Evolutionary conservation across 2,797 vertebrate species (phyloP).

Genomic region (Lepus oiostolus): DNA sequence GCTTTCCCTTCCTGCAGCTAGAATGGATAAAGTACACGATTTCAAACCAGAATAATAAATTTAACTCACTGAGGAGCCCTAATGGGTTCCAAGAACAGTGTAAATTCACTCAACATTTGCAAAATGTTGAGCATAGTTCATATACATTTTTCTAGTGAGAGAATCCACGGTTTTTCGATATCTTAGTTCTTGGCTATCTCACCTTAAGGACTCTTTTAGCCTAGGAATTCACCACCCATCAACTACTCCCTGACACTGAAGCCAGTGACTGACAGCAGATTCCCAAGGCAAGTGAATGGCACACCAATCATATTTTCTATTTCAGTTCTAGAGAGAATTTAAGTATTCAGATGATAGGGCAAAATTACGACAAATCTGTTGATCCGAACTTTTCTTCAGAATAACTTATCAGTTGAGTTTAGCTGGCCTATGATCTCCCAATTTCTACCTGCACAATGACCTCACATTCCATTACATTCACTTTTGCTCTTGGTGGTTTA

Average conservation of each 20-base stretch:
- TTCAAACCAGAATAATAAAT: neutral
- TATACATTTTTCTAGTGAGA: neutral
- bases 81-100: neutral
- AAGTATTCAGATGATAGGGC: slow-evolving; percentile 40
- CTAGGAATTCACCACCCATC: neutral
- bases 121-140: neutral
- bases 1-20: neutral
- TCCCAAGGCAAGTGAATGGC: neutral
- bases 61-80: neutral
- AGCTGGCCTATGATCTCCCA: neutral
- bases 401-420: neutral
- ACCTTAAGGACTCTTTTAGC: slow-evolving; percentile 9
- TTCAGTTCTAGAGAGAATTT: slow-evolving; percentile 19
- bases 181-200: neutral
- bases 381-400: slow-evolving; percentile 57
- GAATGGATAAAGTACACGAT: neutral
- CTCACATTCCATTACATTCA: neutral
- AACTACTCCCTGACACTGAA: slow-evolving; percentile 9
- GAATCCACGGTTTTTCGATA: neutral
- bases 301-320: neutral
- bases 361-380: neutral
- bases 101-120: neutral
- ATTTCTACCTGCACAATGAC: slow-evolving; percentile 19
- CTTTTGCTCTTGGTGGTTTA: neutral
- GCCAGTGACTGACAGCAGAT: neutral